These are phyloP conservation scores for Chloropsis hardwickii DNA, from an alignment of 2,113 vertebrate genomes.

Conservation along the genomic window DNA sequence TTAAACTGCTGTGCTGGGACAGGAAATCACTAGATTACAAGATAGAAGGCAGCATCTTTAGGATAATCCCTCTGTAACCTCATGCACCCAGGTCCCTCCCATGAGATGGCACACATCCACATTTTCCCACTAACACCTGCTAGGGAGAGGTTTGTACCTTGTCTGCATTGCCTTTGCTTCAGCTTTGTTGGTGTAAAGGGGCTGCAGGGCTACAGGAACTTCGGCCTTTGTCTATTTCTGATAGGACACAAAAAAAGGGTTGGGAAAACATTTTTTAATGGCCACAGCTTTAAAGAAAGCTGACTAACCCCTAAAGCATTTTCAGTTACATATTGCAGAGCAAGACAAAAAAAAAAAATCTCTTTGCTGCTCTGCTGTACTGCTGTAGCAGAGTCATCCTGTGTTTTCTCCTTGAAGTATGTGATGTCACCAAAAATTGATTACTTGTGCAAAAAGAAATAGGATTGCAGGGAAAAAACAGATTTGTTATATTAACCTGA, in stretches of 20 bases:
- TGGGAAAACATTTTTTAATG: constrained; percentile 21
- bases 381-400: constrained; percentile 31
- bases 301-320: background rate
- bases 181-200: background rate
- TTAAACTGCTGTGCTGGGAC: background rate
- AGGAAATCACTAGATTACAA: background rate
- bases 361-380: background rate
- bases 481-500: constrained; percentile 56
- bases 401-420: constrained; percentile 65
- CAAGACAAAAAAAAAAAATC: background rate
- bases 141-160: background rate
- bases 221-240: background rate
- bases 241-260: background rate
- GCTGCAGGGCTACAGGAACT: background rate
- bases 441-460: constrained; percentile 66
- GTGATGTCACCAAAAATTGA: constrained; percentile 68
- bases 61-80: background rate
- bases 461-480: constrained; percentile 39
- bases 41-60: background rate
- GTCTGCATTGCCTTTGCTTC: background rate
- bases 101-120: background rate
- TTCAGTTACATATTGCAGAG: constrained; percentile 10
- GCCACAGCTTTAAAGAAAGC: constrained; percentile 19
- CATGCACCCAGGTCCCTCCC: background rate
- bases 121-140: background rate